Evolutionary conservation across 2,888 invertebrate species (phyloP), one percentile per base, ranked within the genome.

Genomic region (Eupeodes latifasciatus): DNA sequence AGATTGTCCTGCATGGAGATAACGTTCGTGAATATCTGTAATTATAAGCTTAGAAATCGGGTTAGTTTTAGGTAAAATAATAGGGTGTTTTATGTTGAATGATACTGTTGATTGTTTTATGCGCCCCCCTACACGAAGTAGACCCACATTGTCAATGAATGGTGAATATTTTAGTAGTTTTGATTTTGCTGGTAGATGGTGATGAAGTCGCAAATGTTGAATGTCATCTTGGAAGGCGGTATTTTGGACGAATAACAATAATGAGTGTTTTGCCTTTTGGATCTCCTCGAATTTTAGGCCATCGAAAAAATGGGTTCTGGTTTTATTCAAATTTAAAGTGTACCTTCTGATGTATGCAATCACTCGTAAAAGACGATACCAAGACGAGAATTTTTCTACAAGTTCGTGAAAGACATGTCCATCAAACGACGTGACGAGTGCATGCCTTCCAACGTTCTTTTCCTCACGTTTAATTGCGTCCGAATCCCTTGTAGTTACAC

Each of bases 1-100:
- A n/a, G 83, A 74, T 9, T 81, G 55, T 5, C 87, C 87, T 6
- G 72, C 27, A 57, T 87, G 85, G 1, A 89, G 47, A 47, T 81
- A 16, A 4, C 19, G 49, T 4, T 59, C 40, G n/a, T 86, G 81
- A 19, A 77, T 10, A 66, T 85, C 47, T 11, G 36, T 57, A 19
- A 62, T 40, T n/a, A 89, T 80, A 14, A 81, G 69, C 10, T n/a
- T 49, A 12, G 78, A 77, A 47, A 80, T 49, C 4, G 51, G 49
- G 11, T n/a, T 49, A 74, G 47, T 72, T 59, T 67, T 76, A 11
- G 81, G 69, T 7, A 79, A 34, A 44, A 84, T 47, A 57, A 86
- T 81, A 11, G 74, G 84, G 34, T 75, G 80, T 62, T 83, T 79
- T 0, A 76, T 47, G 16, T 85, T 47, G 40, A 51, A 79, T 4